These are phyloP conservation scores for Nothobranchius furzeri DNA, from an alignment of 2,113 vertebrate genomes.

Conservation along the genomic window DNA sequence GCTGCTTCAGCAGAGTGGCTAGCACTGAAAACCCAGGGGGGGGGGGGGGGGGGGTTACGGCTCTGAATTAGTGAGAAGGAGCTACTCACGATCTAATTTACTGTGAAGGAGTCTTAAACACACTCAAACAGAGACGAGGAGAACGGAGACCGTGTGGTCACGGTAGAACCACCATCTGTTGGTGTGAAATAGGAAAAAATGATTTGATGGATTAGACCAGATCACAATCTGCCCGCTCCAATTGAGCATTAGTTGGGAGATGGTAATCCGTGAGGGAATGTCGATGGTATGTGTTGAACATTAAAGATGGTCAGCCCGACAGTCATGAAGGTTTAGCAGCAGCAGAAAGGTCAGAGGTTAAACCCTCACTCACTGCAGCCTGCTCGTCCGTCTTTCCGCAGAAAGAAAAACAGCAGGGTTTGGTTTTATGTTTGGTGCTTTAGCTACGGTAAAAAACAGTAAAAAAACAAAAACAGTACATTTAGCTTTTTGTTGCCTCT, in stretches of 20 bases:
- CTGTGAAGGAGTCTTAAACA: neutral
- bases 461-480: too few species aligned
- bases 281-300: constrained; percentile 24
- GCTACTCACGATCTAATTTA: neutral
- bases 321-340: constrained; percentile 11
- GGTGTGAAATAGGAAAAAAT: neutral
- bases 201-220: constrained; percentile 58
- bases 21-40: neutral
- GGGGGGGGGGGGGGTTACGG: neutral
- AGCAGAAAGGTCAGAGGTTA: constrained; percentile 24
- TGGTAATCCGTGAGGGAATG: constrained; percentile 49
- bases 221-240: constrained; percentile 49
- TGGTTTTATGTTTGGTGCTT: too few species aligned
- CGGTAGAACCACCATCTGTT: neutral
- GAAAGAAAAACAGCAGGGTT: neutral
- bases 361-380: constrained; percentile 6
- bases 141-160: neutral
- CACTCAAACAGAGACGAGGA: neutral
- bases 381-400: neutral
- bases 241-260: constrained; percentile 42
- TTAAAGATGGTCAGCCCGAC: constrained; percentile 18
- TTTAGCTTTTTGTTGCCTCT: too few species aligned
- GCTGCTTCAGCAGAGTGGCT: neutral
- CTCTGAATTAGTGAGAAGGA: neutral
- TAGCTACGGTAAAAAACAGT: too few species aligned